A percentile compares a stretch with the other conserved stretches of the same genome.
Conservation (phyloP, 2,888 invertebrate genomes). For the Phaedon cochleariae region DNA sequence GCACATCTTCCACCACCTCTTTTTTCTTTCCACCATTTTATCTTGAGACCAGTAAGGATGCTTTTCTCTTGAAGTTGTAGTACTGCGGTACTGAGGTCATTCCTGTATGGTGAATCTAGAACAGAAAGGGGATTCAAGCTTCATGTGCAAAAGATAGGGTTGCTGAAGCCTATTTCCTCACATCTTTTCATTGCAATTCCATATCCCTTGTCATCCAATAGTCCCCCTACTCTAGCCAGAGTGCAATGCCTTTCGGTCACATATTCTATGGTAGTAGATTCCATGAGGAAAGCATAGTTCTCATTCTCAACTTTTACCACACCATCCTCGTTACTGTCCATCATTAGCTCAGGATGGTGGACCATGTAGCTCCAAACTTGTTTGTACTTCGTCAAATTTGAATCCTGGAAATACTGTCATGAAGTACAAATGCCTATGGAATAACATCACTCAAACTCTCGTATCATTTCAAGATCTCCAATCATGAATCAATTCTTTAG, state of each 20-base stretch:
- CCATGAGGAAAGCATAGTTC: slow-evolving; percentile 88
- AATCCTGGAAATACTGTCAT: slow-evolving; percentile 68
- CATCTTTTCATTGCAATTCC: slow-evolving; percentile 87
- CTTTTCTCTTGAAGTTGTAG: slow-evolving; percentile 87
- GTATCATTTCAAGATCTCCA: no score
- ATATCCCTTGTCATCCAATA: slow-evolving; percentile 85
- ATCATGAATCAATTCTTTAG: no score
- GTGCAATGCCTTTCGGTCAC: slow-evolving; percentile 80
- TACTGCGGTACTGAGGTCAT: slow-evolving; percentile 81
- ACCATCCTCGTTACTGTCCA: slow-evolving; percentile 72
- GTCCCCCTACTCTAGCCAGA: slow-evolving; percentile 76
- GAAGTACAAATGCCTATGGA: no score
- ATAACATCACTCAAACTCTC: no score
- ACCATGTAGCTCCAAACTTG: slow-evolving; percentile 85
- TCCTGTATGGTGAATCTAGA: slow-evolving; percentile 76
- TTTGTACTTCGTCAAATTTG: slow-evolving; percentile 78
- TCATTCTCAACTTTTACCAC: slow-evolving; percentile 63
- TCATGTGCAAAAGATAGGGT: no score
- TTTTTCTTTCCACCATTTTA: slow-evolving; percentile 91
- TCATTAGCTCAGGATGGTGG: slow-evolving; percentile 68
- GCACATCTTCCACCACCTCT: slow-evolving; percentile 77
- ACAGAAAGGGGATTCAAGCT: no score
- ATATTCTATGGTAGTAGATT: slow-evolving; percentile 90
- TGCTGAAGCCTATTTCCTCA: slow-evolving; percentile 53
- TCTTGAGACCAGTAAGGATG: slow-evolving; percentile 77